Evolutionary conservation across 2,888 invertebrate genomes (phyloP).

Genomic region (Stenodera caucasica): DNA sequence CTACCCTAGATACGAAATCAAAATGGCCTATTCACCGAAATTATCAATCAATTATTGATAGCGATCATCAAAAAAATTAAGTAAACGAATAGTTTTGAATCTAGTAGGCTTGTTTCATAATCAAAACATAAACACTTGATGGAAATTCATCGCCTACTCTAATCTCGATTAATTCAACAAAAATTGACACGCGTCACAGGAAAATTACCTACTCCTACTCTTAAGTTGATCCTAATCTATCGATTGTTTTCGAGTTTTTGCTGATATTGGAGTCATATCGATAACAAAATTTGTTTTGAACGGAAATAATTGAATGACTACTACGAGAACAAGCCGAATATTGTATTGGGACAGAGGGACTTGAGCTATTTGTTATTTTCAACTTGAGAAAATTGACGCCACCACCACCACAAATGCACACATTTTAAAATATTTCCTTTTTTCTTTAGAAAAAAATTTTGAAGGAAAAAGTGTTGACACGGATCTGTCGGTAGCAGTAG

Average conservation of each 20-base stretch:
- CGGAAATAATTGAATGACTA: conserved; percentile 45
- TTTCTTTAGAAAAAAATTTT: background rate
- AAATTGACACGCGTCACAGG: too few relatives aligned
- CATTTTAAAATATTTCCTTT: background rate
- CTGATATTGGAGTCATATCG: conserved; percentile 31
- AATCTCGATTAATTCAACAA: too few relatives aligned
- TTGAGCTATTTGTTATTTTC: conserved; percentile 49
- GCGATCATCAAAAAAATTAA: too few relatives aligned
- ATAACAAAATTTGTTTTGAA: conserved; percentile 40
- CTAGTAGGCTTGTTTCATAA: too few relatives aligned
- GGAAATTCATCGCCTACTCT: too few relatives aligned
- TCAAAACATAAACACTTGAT: too few relatives aligned
- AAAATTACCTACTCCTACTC: too few relatives aligned
- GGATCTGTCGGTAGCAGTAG: background rate
- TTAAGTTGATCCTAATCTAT: too few relatives aligned
- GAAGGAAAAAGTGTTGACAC: background rate
- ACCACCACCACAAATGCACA: background rate
- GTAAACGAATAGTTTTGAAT: too few relatives aligned
- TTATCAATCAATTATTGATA: too few relatives aligned
- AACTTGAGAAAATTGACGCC: conserved; percentile 27
- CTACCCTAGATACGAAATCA: background rate
- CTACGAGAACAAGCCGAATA: conserved; percentile 38
- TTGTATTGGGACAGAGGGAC: conserved; percentile 55
- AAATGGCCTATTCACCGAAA: background rate
- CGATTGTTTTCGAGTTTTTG: too few relatives aligned